Base-by-base conservation (phyloP, 2,888 invertebrate genomes). In the Eupithecia inturbata region DNA sequence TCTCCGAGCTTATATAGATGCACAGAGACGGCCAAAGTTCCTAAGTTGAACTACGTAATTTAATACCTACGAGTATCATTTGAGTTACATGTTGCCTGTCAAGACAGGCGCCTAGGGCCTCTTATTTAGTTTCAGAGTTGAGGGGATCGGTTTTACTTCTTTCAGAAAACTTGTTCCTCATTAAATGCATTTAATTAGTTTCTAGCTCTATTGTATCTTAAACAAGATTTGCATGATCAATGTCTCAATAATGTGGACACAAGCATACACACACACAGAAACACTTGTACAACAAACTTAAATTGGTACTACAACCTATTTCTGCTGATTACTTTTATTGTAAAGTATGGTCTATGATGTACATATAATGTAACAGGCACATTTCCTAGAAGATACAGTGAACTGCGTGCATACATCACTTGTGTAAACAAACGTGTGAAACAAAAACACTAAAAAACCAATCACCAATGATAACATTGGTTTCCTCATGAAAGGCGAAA, bases 391-490 rank as follows among this genome's bases (percentile, higher is more conserved):
- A 53, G 57, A 57, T 12, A 26, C 12, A 12, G 14, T 57, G 26
- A 57, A 26, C 57, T 57, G 3, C 4, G 26, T 26, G 57, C 57
- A 26, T 9, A 26, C 57, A 12, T 26, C 10, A 53, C 9, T 49
- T 26, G 57, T 12, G 49, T 26, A 53, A 53, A 53, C 22, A 53
- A 53, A 53, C n/a, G 26, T 57, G 22, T 14, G 14, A 57, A 26
- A 57, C 26, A 26, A 22, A 22, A 57, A 57, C 57, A 57, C 22
- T 57, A 28, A 64, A 70, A 64, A 53, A n/a, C 19, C 49, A 53
- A 53, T 22, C 49, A 53, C 10, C 9, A 53, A 22, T 53, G 10
- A 53, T n/a, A 22, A 53, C 22, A 53, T 53, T 53, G 49, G 31
- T 12, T 31, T 62, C 62, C 26, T 16, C 9, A 19, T 63, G 22